Base-by-base conservation (phyloP, 2,797 vertebrate genomes). In the Furcifer pardalis region DNA sequence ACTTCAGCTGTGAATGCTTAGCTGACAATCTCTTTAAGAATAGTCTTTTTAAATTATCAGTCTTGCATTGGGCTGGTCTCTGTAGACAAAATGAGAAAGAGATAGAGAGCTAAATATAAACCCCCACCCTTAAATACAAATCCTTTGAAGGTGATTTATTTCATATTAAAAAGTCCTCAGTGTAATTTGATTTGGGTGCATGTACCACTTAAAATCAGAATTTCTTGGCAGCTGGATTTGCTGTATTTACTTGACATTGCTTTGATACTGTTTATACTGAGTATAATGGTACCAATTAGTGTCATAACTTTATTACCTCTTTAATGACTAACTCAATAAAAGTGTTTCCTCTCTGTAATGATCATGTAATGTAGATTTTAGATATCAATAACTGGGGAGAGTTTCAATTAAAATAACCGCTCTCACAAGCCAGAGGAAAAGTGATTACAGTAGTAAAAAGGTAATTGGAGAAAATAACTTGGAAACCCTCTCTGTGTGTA, bases 311-410 rank as follows among this genome's bases (percentile, higher is more conserved):
- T 77, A 91, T 88, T 79, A 87, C 81, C 92, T 12, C 91, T 88
- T 89, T 73, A 91, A 82, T 69, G 0, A 93, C 87, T 91, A 71
- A 44, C 9, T 63, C 88, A 91, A 75, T 90, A 92, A 94, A 95
- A 93, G 91, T 88, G 90, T 93, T 90, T 71, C 84, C 85, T 93
- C 90, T 87, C 88, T 87, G 85, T 93, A 92, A 93, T 89, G 90
- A 91, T 86, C 69, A 82, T 87, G 89, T 93, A 89, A 87, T 60
- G 75, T 90, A 92, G 91, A 92, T 83, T 84, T 85, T 85, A 93
- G 92, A 92, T 89, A 92, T 91, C 89, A 90, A 0, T 77, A 79
- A 81, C 59, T 71, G 56, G 46, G 0, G 85, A 93, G 91, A 88
- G 83, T 77, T 84, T 88, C 37, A 52, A 56, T 87, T 59, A 88